Evolutionary conservation across 30 jellyfish, hydroid and myxozoan species (phyloP).

Genomic region (Aurelia coerulea): DNA sequence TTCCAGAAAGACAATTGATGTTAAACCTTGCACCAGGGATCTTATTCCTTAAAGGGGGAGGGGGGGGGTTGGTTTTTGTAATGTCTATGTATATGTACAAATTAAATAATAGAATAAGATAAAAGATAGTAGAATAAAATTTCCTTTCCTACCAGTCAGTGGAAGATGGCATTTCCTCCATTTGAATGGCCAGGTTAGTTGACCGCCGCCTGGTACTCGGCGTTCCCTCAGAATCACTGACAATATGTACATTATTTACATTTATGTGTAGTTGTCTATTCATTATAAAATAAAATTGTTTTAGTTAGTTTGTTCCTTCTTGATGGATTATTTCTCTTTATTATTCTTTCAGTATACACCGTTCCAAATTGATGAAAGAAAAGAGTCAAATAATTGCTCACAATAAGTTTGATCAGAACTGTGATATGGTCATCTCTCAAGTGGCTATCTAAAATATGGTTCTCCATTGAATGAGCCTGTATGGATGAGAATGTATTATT

Average conservation of each 20-base stretch:
- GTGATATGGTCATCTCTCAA: slow-evolving; percentile 44
- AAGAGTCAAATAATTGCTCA: not conserved
- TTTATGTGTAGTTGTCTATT: not conserved
- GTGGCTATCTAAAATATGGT: slow-evolving; percentile 18
- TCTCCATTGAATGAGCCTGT: slow-evolving; percentile 10
- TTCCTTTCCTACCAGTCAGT: not conserved
- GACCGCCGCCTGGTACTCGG: slow-evolving; percentile 23
- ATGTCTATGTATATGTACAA: too few species aligned
- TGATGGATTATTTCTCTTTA: slow-evolving; percentile 3
- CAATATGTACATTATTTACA: not conserved
- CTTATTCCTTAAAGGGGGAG: too few species aligned
- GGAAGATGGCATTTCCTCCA: slow-evolving; percentile 13
- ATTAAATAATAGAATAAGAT: too few species aligned
- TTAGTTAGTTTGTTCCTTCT: not conserved
- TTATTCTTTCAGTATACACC: not conserved
- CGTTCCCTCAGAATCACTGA: not conserved
- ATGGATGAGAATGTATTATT: slow-evolving; percentile 14
- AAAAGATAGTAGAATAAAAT: not conserved
- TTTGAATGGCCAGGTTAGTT: not conserved
- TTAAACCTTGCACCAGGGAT: too few species aligned
- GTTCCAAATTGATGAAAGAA: slow-evolving; percentile 7
- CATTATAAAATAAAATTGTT: slow-evolving; percentile 6
- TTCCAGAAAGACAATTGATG: too few species aligned
- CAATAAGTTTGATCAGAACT: slow-evolving; percentile 7
- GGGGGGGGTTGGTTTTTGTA: too few species aligned